Evolutionary conservation across 2,113 vertebrate genomes (phyloP).

Genomic region (Astur gentilis): DNA sequence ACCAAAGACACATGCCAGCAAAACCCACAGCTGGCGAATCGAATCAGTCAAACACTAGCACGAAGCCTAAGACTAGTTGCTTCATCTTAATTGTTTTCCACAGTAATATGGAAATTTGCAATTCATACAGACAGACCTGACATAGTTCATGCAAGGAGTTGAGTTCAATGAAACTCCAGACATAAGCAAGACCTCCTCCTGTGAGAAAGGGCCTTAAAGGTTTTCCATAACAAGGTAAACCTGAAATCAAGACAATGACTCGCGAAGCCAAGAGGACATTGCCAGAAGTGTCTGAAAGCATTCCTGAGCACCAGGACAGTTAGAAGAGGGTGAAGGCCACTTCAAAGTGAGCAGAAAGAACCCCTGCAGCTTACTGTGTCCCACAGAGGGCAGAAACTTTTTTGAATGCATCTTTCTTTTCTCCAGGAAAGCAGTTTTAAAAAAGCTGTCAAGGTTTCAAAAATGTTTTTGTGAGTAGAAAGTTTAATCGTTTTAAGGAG

Average conservation of each 20-base stretch:
- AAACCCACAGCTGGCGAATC: not conserved
- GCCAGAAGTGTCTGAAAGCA: not conserved
- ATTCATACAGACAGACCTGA: not conserved
- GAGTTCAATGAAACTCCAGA: not conserved
- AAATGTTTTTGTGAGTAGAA: not conserved
- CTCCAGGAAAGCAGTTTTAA: not conserved
- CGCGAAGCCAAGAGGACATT: not conserved
- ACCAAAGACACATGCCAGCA: not conserved
- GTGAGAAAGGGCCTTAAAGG: not conserved
- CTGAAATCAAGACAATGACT: not conserved
- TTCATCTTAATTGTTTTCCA: not conserved
- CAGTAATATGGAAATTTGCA: not conserved
- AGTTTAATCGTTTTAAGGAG: conserved; percentile 34
- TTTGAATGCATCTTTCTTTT: not conserved
- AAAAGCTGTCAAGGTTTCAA: not conserved
- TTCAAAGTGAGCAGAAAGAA: not conserved
- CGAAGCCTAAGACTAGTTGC: not conserved
- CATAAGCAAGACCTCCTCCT: not conserved
- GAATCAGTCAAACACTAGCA: not conserved
- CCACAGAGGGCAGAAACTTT: not conserved
- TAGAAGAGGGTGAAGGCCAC: not conserved
- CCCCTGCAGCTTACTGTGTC: not conserved
- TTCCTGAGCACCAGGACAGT: not conserved
- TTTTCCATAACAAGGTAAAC: not conserved
- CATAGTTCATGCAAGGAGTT: not conserved